Conservation (phyloP, 2,888 invertebrate species). For the Trichogramma evanescens region DNA sequence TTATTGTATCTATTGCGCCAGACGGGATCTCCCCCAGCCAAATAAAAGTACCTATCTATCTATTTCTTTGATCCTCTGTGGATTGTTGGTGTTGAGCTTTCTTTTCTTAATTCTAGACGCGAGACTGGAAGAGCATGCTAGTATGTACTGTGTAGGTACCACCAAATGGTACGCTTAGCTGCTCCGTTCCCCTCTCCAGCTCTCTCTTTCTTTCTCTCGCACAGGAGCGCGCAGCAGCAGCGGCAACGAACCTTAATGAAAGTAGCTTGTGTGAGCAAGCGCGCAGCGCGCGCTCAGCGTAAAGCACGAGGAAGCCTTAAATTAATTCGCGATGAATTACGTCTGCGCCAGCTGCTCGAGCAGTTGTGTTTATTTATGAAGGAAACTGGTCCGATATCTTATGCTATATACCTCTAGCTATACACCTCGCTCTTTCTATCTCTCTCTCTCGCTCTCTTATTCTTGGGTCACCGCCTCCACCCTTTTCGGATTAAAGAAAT, state of each 20-base stretch:
- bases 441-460: background rate
- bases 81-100: too few species aligned
- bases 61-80: too few species aligned
- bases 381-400: conserved; percentile 38
- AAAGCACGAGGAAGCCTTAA: conserved; percentile 37
- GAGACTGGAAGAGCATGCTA: too few species aligned
- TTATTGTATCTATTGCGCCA: too few species aligned
- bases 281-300: conserved; percentile 11
- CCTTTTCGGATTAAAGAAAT: background rate
- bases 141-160: too few species aligned
- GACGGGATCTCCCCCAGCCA: too few species aligned
- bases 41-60: too few species aligned
- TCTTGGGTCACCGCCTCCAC: background rate
- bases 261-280: conserved; percentile 36
- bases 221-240: conserved; percentile 1
- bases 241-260: conserved; percentile 45
- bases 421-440: background rate
- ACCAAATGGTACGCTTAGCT: too few species aligned
- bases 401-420: background rate
- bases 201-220: background rate
- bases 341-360: conserved; percentile 46
- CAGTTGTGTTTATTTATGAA: conserved; percentile 49
- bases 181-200: background rate
- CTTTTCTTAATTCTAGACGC: too few species aligned
- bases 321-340: conserved; percentile 49